A percentile compares a stretch with the other conserved stretches of the same genome.
These are phyloP conservation scores for Ormia ochracea DNA, from an alignment of 2,888 invertebrate species.

Conservation along the genomic window DNA sequence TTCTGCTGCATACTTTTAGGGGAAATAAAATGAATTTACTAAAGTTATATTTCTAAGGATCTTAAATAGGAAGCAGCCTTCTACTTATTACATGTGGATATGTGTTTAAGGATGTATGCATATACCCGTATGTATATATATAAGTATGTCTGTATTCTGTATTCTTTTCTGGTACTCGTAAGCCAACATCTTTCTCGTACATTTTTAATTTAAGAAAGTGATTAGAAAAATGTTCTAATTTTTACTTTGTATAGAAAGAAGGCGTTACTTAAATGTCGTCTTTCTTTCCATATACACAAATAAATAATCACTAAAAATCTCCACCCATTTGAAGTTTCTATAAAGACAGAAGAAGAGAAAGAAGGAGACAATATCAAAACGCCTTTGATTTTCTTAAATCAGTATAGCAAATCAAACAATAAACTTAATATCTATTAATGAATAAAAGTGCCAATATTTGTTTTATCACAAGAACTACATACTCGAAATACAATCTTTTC, in stretches of 20 bases:
- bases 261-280: conserved; percentile 20
- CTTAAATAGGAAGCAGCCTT: neutral
- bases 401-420: neutral
- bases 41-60: neutral
- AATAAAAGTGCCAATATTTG: conserved; percentile 51
- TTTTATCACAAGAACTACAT: conserved; percentile 19
- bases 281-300: neutral
- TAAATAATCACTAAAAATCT: conserved; percentile 11
- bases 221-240: conserved; percentile 16
- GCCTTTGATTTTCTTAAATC: conserved; percentile 29
- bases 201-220: conserved; percentile 27
- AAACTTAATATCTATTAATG: conserved; percentile 30
- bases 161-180: neutral
- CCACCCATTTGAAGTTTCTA: conserved; percentile 33
- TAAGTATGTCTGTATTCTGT: neutral
- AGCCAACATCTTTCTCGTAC: neutral
- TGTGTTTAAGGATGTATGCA: neutral
- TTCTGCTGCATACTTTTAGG: neutral
- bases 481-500: conserved; percentile 36
- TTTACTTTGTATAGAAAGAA: neutral
- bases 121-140: neutral
- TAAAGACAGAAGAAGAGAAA: neutral
- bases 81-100: neutral
- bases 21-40: neutral
- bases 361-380: neutral